Evolutionary conservation across 64 coral and sea anemone species (phyloP).

Genomic region (Platygyra sinensis): DNA sequence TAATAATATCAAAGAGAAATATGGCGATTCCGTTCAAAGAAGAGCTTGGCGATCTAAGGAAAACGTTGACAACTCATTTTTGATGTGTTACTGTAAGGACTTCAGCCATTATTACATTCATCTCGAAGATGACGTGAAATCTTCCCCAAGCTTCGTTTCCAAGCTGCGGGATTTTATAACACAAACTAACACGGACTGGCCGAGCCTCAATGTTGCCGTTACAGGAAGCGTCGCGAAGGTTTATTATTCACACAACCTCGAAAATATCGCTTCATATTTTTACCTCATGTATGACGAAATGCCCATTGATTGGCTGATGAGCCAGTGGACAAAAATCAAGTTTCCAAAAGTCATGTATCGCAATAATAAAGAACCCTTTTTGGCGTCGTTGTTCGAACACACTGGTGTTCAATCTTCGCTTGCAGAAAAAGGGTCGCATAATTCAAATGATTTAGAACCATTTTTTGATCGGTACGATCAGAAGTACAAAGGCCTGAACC

Average conservation of each 20-base stretch:
- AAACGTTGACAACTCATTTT: slow-evolving; percentile 43
- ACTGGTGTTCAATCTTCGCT: slow-evolving; percentile 47
- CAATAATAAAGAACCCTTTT: neutral
- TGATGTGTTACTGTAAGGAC: slow-evolving; percentile 53
- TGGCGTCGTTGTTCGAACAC: slow-evolving; percentile 56
- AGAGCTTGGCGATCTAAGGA: slow-evolving; percentile 63
- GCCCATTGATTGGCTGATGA: slow-evolving; percentile 58
- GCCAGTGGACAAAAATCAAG: slow-evolving; percentile 18
- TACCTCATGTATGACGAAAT: slow-evolving; percentile 42
- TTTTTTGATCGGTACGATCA: slow-evolving; percentile 17
- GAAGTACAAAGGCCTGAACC: slow-evolving; percentile 1
- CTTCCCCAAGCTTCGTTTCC: slow-evolving; percentile 35
- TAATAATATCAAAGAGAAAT: slow-evolving; percentile 23
- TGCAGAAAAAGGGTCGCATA: neutral
- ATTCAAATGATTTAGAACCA: neutral
- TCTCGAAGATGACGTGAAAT: slow-evolving; percentile 60
- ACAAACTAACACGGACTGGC: slow-evolving; percentile 2
- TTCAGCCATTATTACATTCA: slow-evolving; percentile 68
- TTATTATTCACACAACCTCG: slow-evolving; percentile 6
- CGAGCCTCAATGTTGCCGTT: slow-evolving; percentile 27
- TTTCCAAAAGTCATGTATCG: neutral
- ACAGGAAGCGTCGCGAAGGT: slow-evolving; percentile 53
- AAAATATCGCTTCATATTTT: slow-evolving; percentile 31
- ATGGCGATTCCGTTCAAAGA: slow-evolving; percentile 38
- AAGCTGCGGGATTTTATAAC: slow-evolving; percentile 43